Base-by-base conservation (phyloP, 2,888 invertebrate species). In the Syritta pipiens region DNA sequence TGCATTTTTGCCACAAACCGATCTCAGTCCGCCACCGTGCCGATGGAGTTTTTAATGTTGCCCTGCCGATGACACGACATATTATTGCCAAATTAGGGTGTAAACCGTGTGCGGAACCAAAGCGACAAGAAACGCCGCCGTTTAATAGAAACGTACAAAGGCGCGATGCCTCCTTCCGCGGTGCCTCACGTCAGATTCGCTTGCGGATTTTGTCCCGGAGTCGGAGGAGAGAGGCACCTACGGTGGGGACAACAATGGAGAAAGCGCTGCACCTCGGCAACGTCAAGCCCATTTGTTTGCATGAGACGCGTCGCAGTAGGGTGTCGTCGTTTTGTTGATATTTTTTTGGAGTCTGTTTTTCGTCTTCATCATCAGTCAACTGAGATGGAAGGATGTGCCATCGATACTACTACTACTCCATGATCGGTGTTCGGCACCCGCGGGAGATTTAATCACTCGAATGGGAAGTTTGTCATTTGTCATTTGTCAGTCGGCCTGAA, bases 81-180 rank as follows among this genome's bases (percentile, higher is more conserved):
- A 71, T 77, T 71, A 71, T 77, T 77, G 32, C 71, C 76, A 77
- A 77, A 77, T 77, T 71, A 71, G 71, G 76, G 76, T 77, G 71
- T 77, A 77, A 65, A 53, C 59, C 40, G 22, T 65, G 19, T 68
- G 55, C 51, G 28, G 40, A 32, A 2, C n/a, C n/a, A n/a, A n/a
- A n/a, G n/a, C n/a, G n/a, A n/a, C 44, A 37, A 40, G 12, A 5
- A 19, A 37, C 37, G 17, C 19, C n/a, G n/a, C n/a, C 17, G 19
- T 63, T 71, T 71, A 65, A 65, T 71, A 63, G 76, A 77, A 71
- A 65, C 42, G 59, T 77, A 53, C 22, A 44, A 51, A 60, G 69
- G 69, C 59, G 69, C 30, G 10, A 6, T 19, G 22, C 44, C 44
- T 44, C 5, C 37, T 17, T 37, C 12, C 26, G 20, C 48, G 62